Base-by-base conservation (phyloP, 1,140 invertebrate genomes). In the Meteorus sp. region DNA sequence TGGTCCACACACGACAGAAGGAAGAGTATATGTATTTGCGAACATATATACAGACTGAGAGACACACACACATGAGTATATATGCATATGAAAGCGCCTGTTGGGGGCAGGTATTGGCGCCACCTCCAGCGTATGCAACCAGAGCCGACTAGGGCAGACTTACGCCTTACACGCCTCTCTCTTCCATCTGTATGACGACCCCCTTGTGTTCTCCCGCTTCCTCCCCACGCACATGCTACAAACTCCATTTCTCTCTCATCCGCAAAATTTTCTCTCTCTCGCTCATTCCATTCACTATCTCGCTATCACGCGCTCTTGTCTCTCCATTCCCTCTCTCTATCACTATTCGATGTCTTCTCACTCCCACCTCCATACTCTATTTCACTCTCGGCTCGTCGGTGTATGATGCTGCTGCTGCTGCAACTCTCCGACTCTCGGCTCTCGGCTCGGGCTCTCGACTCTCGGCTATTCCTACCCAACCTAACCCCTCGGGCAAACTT, bases 401-500 rank as follows among this genome's bases (percentile, higher is more conserved):
- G 35, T 39, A 5, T 39, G 48, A 20, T 37, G 29, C 29, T 51
- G 56, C 64, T 74, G 75, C 76, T 78, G 76, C 74, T 76, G 76
- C 75, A 71, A 72, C 70, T 73, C 71, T 70, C 56, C 65, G 44
- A 44, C 51, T 15, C 19, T 65, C 65, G n/a, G n/a, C n/a, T n/a
- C n/a, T n/a, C n/a, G n/a, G n/a, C n/a, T n/a, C n/a, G n/a, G n/a
- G n/a, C n/a, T n/a, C n/a, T n/a, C n/a, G n/a, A n/a, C n/a, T n/a
- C n/a, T n/a, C 64, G 68, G 62, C 71, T 67, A 70, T 25, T 44
- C 39, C 20, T 25, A 76, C 73, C 76, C 71, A 77, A 72, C 71
- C 76, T 79, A 78, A 80, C 77, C 77, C n/a, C 74, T 68, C 67
- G 58, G 66, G 61, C 69, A 57, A 77, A 74, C 77, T 78, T 79